Evolutionary conservation across 2,113 vertebrate genomes (phyloP), one percentile per base, ranked within the genome.

Genomic region (Gila orcuttii): DNA sequence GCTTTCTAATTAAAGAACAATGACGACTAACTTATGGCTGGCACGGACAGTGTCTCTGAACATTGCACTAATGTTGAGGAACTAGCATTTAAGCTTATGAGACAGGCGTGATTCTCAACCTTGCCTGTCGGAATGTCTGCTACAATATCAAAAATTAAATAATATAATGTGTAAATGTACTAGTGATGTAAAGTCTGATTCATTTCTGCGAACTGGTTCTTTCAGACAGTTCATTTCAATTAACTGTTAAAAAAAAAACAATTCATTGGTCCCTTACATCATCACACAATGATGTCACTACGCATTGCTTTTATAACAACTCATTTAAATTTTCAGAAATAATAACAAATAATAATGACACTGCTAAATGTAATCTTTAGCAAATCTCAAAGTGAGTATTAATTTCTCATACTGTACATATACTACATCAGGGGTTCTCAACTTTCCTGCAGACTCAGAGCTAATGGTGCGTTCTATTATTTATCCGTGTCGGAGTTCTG

Each of bases 1-100:
- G 66, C 25, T 80, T 71, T 81, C 50, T 82, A 33, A 47, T 75
- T 50, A 82, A 60, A 81, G 55, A 45, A 85, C 25, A 78, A 85
- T 79, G 84, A 28, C 1, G 23, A 55, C 28, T 33, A 69, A 60
- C 28, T 79, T n/a, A 42, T 45, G 28, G 55, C 21, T 39, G 52
- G 47, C 64, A 25, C 42, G 17, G 73, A 1, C 59, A 66, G 19
- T 21, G 12, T 13, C n/a, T 50, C 23, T 5, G 36, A 82, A 64
- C 62, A 47, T 17, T 39, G 21, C 1, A 12, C 19, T 57, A 66
- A 85, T 21, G 13, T 79, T 68, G 15, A 66, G 76, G 23, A 85
- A 50, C 77, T n/a, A 78, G 79, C 19, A 4, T 10, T 47, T 4
- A 13, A 21, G 19, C 60, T 47, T 47, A 6, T 81, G 4, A 66